Percentiles rank a stretch among this genome's conserved stretches.
Conservation (phyloP, 1,140 invertebrate genomes). For the Zaprionus camerounensis region DNA sequence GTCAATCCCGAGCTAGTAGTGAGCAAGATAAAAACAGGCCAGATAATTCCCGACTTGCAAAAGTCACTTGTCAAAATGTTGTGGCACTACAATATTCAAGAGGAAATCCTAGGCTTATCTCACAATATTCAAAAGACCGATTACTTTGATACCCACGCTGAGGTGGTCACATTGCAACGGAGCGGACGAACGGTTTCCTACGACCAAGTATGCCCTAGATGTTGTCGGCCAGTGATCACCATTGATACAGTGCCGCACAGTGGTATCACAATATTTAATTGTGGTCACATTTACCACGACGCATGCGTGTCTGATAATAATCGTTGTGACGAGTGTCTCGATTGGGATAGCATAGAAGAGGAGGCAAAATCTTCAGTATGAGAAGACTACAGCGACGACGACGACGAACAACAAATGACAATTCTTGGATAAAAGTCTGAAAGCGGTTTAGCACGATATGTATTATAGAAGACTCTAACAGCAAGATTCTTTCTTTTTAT, state of each 20-base stretch:
- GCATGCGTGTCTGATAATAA: constrained; percentile 89
- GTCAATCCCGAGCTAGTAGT: constrained; percentile 96
- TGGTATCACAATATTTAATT: constrained; percentile 93
- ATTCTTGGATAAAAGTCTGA: constrained; percentile 33
- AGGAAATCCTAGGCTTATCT: constrained; percentile 94
- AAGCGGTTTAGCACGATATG: constrained; percentile 6
- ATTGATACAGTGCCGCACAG: constrained; percentile 88
- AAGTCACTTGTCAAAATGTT: constrained; percentile 97
- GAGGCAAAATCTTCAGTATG: not conserved
- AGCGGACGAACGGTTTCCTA: constrained; percentile 90
- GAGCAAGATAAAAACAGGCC: constrained; percentile 91
- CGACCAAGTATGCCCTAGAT: constrained; percentile 90
- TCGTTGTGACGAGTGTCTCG: constrained; percentile 86
- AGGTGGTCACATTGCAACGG: constrained; percentile 90
- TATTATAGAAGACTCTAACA: constrained; percentile 10
- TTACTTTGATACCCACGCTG: constrained; percentile 95
- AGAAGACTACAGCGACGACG: not conserved
- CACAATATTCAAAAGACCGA: constrained; percentile 94
- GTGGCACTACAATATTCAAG: constrained; percentile 97
- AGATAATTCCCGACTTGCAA: constrained; percentile 95
- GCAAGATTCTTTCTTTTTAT: not conserved
- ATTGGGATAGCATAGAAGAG: constrained; percentile 28
- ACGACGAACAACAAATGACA: constrained; percentile 16
- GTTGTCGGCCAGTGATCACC: constrained; percentile 88
- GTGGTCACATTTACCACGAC: constrained; percentile 95